These are phyloP conservation scores for Oceanodroma tethys DNA, from an alignment of 2,113 vertebrate genomes.

Conservation along the genomic window DNA sequence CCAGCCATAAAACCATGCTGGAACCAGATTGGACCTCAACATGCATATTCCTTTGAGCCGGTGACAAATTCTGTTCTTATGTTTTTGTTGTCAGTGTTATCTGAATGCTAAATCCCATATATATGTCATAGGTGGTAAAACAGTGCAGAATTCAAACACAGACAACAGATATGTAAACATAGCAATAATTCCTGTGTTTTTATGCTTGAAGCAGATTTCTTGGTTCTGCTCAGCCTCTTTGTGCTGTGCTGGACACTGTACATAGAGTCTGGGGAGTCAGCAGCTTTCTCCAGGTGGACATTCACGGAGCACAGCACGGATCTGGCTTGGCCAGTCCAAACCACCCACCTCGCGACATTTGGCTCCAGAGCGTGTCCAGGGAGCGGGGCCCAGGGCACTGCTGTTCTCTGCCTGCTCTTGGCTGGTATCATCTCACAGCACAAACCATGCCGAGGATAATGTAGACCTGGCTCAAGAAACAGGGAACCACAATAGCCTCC, in stretches of 20 bases:
- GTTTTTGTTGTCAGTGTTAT: not conserved
- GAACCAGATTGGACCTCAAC: not conserved
- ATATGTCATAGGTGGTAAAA: not conserved
- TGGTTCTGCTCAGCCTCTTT: not conserved
- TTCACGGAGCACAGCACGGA: rapidly evolving
- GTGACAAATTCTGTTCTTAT: not conserved
- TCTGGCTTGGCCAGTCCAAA: not conserved
- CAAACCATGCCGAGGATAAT: not conserved
- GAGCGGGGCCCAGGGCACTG: not conserved
- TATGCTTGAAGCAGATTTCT: not conserved
- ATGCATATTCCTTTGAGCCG: not conserved
- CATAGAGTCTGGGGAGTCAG: not conserved
- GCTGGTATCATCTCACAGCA: not conserved
- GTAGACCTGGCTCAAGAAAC: not conserved
- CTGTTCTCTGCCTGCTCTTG: not conserved
- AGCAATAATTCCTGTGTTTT: not conserved
- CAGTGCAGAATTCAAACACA: not conserved
- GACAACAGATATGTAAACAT: not conserved
- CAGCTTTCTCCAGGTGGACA: not conserved
- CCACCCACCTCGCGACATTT: rapidly evolving
- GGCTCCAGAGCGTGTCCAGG: not conserved
- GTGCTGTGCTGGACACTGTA: not conserved
- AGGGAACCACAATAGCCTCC: not conserved
- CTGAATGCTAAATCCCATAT: not conserved
- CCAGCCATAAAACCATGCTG: not conserved